Conservation (phyloP, 1,140 invertebrate genomes). For the Drosophila suzukii region DNA sequence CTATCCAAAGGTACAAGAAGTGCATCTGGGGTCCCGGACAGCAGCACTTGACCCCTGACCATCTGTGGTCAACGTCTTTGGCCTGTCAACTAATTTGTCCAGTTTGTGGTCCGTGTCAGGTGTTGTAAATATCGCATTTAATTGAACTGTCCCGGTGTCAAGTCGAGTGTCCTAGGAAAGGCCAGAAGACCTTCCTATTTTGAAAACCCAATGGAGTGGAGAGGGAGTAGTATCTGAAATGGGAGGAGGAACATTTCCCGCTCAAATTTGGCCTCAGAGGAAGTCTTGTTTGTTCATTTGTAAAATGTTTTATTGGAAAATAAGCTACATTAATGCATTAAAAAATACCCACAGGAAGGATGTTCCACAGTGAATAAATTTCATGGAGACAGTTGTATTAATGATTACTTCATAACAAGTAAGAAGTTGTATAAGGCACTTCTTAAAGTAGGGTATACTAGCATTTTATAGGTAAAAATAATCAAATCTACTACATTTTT, state of each 20-base stretch:
- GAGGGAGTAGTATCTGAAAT: not conserved
- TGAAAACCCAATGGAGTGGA: slow-evolving; percentile 42
- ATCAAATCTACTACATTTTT: too few relatives aligned
- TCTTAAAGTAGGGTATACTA: too few relatives aligned
- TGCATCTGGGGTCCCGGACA: slow-evolving; percentile 44
- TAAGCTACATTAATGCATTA: not conserved
- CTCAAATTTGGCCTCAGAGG: not conserved
- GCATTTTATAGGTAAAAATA: too few relatives aligned
- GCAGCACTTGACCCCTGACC: slow-evolving; percentile 43
- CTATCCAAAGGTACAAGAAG: not conserved
- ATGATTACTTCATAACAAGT: too few relatives aligned
- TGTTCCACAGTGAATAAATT: too few relatives aligned
- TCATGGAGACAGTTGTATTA: too few relatives aligned
- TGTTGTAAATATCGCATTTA: slow-evolving; percentile 80
- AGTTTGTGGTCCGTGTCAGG: slow-evolving; percentile 73
- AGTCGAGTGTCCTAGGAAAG: slow-evolving; percentile 29
- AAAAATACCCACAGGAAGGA: too few relatives aligned
- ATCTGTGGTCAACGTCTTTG: slow-evolving; percentile 26
- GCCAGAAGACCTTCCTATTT: slow-evolving; percentile 36
- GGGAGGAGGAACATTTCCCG: not conserved
- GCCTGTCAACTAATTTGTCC: slow-evolving; percentile 62
- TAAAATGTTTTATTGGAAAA: not conserved
- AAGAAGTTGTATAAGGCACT: too few relatives aligned
- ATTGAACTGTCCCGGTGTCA: slow-evolving; percentile 60
- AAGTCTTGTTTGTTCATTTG: not conserved